A percentile compares a stretch with the other conserved stretches of the same genome.
Conservation (phyloP, 1,140 invertebrate genomes). For the Leptoteleia sp. region DNA sequence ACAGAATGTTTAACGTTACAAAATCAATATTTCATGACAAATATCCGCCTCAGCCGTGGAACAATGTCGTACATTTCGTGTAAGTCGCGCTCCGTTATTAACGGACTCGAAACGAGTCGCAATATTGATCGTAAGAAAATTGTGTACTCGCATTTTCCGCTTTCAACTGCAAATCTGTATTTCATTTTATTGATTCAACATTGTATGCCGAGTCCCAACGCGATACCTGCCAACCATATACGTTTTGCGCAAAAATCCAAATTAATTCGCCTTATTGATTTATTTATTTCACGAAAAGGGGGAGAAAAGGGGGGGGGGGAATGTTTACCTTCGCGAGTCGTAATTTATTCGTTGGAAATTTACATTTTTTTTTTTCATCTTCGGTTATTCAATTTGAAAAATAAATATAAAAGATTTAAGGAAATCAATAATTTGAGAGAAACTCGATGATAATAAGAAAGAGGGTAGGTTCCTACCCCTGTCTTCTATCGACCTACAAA, state of each 20-base stretch:
- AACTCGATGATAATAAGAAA: too few species aligned
- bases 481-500: too few species aligned
- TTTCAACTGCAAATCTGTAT: slow-evolving; percentile 41
- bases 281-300: not conserved
- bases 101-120: slow-evolving; percentile 37
- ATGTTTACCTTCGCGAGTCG: too few species aligned
- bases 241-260: not conserved
- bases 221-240: not conserved
- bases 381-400: too few species aligned
- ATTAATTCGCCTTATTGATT: not conserved
- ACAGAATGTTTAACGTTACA: slow-evolving; percentile 25
- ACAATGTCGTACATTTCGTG: slow-evolving; percentile 28
- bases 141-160: slow-evolving; percentile 39
- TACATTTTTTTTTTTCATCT: too few species aligned
- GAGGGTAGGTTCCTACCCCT: too few species aligned
- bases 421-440: too few species aligned
- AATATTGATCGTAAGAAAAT: slow-evolving; percentile 50
- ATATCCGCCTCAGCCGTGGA: not conserved
- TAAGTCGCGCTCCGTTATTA: slow-evolving; percentile 19
- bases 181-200: slow-evolving; percentile 45
- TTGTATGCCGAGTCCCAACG: not conserved
- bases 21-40: slow-evolving; percentile 33
- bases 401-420: too few species aligned
- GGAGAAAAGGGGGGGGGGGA: too few species aligned
- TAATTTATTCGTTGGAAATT: too few species aligned